Conservation (phyloP, 2,888 invertebrate genomes). For the Pandemis heparana region DNA sequence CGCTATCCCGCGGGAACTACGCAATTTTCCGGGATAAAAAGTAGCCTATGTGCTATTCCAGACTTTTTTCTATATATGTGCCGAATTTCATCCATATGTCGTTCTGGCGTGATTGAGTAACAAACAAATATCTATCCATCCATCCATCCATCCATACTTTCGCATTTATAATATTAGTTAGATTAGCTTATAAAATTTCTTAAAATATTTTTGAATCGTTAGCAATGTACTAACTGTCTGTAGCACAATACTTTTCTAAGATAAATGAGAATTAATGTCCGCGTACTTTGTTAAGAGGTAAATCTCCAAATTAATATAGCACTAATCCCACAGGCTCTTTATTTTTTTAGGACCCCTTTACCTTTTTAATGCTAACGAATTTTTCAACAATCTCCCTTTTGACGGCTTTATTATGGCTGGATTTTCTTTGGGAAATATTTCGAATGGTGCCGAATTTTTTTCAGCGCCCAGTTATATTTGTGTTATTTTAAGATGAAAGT, state of each 20-base stretch:
- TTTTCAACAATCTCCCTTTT: constrained; percentile 37
- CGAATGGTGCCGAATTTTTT: neutral
- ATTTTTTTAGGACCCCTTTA: constrained; percentile 31
- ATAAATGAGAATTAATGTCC: constrained; percentile 25
- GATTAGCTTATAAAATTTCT: too few species aligned
- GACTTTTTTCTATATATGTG: too few species aligned
- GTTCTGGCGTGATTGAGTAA: too few species aligned
- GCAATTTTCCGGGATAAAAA: too few species aligned
- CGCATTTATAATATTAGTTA: too few species aligned
- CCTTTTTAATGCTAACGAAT: constrained; percentile 28
- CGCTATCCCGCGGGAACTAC: too few species aligned
- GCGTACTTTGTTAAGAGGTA: constrained; percentile 19
- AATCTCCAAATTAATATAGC: constrained; percentile 17
- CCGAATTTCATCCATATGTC: too few species aligned
- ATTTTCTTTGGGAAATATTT: constrained; percentile 29
- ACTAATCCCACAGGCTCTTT: constrained; percentile 13
- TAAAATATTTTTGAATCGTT: neutral
- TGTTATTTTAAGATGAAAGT: neutral
- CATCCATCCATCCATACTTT: too few species aligned
- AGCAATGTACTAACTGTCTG: neutral
- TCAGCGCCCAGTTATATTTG: neutral
- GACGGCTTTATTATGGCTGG: constrained; percentile 20
- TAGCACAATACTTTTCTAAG: neutral
- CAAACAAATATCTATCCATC: too few species aligned
- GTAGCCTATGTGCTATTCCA: too few species aligned